Evolutionary conservation across 2,888 invertebrate genomes (phyloP), one percentile per base, ranked within the genome.

Genomic region (Rhorus exstirpatorius): DNA sequence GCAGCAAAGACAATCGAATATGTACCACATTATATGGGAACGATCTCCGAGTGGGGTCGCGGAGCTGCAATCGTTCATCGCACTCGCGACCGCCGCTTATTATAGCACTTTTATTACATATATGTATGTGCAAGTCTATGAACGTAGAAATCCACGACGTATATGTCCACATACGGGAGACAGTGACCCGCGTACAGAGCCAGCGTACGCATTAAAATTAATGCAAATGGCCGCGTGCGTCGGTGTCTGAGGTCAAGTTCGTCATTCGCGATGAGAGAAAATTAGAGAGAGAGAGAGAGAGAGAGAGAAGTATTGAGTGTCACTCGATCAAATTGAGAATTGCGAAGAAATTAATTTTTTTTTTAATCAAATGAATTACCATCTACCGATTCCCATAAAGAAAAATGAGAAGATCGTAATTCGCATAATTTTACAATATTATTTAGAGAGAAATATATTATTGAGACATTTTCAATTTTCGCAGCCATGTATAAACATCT

Each of bases 181-280:
- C 35, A 55, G 31, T 44, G 70, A 71, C 70, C 63, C 60, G 58
- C 49, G 51, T 17, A 38, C 63, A 3, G 74, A 75, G 55, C 19
- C 61, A 68, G 26, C 26, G 21, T 53, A 51, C 68, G 67, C 71
- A 79, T 79, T 79, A 67, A 72, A 79, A 67, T 79, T 55, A 79
- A 72, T 72, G 79, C 72, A 71, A 65, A 72, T 72, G 67, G 58
- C 79, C 49, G n/a, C n/a, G 65, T 41, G 67, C 44, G 49, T 55
- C 55, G 55, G 74, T 79, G 74, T 79, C 72, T 68, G 55, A 74
- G 79, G 71, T 79, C 75, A 76, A 76, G 79, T 77, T 71, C 61
- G 79, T 79, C 70, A 24, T 63, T 35, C 31, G 41, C 38, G 8
- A 55, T 6, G 19, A 68, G 24, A 76, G 3, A 68, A 49, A 58